Base-by-base conservation (phyloP, 2,888 invertebrate species). In the Xiphydria camelus region DNA sequence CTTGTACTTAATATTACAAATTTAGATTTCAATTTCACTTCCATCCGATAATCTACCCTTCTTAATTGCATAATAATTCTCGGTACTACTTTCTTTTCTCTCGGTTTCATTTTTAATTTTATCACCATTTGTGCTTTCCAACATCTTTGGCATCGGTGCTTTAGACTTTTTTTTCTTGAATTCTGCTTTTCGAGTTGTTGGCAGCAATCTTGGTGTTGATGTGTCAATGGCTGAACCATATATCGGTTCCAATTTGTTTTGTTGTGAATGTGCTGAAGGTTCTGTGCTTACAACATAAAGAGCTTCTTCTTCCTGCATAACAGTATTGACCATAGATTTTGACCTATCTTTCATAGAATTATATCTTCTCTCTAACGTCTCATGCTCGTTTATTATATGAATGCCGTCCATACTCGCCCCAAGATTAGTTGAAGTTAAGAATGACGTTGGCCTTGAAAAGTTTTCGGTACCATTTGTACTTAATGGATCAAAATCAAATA, bases 1-100 rank as follows among this genome's bases (percentile, higher is more conserved):
- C n/a, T n/a, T n/a, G n/a, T n/a, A n/a, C n/a, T n/a, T n/a, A n/a
- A n/a, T n/a, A n/a, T n/a, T n/a, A n/a, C n/a, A n/a, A n/a, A n/a
- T n/a, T n/a, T n/a, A n/a, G n/a, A n/a, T 58, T 47, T 64, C 58
- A 14, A 57, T 53, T n/a, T 61, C 64, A 47, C 54, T 55, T 14
- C 44, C 53, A 7, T 47, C 31, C 14, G 44, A n/a, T n/a, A n/a
- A n/a, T n/a, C n/a, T n/a, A n/a, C n/a, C n/a, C n/a, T n/a, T n/a
- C n/a, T n/a, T n/a, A n/a, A n/a, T n/a, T n/a, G n/a, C n/a, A n/a
- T n/a, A n/a, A n/a, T n/a, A n/a, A n/a, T n/a, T n/a, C n/a, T n/a
- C n/a, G n/a, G n/a, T n/a, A n/a, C n/a, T n/a, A n/a, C n/a, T n/a
- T n/a, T n/a, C n/a, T n/a, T n/a, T n/a, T n/a, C n/a, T n/a, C n/a